phyloP scores from a whole-genome alignment of 2,888 invertebrate genomes.

The Xestoiulus laeticollis region DNA sequence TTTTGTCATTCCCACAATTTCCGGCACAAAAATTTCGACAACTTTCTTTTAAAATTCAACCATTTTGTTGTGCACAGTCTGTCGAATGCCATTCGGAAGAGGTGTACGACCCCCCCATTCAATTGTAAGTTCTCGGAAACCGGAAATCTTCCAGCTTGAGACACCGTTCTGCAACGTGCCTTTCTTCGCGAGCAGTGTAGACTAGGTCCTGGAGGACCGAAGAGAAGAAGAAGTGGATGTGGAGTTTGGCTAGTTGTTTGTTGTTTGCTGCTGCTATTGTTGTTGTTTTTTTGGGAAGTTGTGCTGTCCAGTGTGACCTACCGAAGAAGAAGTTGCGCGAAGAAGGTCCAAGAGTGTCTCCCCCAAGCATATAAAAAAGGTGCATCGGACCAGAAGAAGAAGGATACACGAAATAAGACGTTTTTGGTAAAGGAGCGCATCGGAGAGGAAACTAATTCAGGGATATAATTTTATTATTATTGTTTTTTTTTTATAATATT shows the following conservation, averaged over 20 bases:
- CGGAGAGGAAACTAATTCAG: slow-evolving; percentile 46
- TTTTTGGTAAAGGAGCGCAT: not conserved
- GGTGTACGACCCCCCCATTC: not conserved
- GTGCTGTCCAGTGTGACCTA: not conserved
- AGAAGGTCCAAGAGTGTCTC: not conserved
- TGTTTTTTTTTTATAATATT: slow-evolving; percentile 44
- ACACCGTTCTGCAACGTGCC: not conserved
- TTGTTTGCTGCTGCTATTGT: slow-evolving; percentile 4
- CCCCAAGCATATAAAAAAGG: not conserved
- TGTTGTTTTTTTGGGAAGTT: slow-evolving; percentile 1
- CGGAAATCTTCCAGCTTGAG: not conserved
- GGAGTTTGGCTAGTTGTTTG: slow-evolving; percentile 1
- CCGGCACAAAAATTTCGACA: too few relatives aligned
- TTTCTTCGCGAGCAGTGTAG: not conserved
- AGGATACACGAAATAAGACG: slow-evolving; percentile 7
- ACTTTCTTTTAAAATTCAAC: too few relatives aligned
- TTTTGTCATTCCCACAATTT: too few relatives aligned
- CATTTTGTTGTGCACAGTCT: too few relatives aligned
- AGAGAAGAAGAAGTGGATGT: not conserved
- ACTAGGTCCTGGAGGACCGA: not conserved
- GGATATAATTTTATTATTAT: slow-evolving; percentile 52
- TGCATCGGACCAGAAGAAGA: not conserved
- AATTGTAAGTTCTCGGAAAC: not conserved
- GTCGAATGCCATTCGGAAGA: not conserved
- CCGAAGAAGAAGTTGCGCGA: not conserved